Conservation (phyloP, 2,888 invertebrate genomes). For the Shargacucullia verbasci region DNA sequence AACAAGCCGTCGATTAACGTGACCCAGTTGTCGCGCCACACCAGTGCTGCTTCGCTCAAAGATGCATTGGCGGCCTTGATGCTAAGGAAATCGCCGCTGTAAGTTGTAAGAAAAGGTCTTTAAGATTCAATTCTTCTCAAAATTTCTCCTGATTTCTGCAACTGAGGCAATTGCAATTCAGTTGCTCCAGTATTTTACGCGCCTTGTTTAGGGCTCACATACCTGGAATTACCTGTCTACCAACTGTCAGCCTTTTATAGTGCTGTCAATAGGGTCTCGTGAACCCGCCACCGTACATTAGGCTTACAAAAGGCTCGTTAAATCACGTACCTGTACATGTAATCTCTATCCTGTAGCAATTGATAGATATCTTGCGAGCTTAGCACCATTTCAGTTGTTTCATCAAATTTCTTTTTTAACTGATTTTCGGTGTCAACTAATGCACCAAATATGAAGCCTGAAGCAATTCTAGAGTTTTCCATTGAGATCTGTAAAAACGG, state of each 20-base stretch:
- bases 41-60: constrained; percentile 67
- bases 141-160: no score
- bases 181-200: no score
- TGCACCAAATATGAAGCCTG: constrained; percentile 7
- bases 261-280: no score
- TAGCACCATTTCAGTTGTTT: constrained; percentile 10
- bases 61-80: constrained; percentile 51
- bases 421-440: no score
- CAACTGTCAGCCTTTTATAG: no score
- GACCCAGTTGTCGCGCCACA: constrained; percentile 94
- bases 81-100: constrained; percentile 64
- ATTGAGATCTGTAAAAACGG: neutral
- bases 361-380: constrained; percentile 20
- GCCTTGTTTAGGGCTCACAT: no score
- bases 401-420: neutral
- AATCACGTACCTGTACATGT: constrained; percentile 19
- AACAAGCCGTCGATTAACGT: constrained; percentile 94
- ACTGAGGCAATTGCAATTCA: no score
- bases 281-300: no score
- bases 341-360: constrained; percentile 19
- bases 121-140: no score
- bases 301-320: neutral
- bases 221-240: no score
- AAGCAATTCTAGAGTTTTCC: constrained; percentile 17
- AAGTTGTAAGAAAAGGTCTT: neutral